phyloP scores from a whole-genome alignment of 2,113 vertebrate species.

The Eclectus roratus region DNA sequence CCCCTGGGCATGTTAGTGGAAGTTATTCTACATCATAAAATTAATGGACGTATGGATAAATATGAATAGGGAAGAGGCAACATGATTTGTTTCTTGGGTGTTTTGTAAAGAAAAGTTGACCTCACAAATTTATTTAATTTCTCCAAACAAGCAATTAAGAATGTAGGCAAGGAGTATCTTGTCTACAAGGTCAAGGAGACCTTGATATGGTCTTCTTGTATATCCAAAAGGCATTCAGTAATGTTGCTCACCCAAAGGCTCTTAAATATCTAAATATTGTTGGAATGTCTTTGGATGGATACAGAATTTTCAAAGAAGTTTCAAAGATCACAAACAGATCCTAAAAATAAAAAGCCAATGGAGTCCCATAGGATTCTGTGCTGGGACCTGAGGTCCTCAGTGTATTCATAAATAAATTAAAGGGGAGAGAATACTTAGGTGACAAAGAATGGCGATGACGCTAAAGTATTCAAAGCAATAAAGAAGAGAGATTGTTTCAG shows the following conservation, averaged over 20 bases:
- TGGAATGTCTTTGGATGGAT: not conserved
- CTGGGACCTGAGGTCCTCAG: not conserved
- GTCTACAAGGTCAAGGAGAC: too few species aligned
- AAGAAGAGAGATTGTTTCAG: not conserved
- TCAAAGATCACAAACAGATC: not conserved
- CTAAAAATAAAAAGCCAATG: not conserved
- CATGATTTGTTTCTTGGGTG: not conserved
- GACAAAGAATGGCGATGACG: conserved; percentile 1
- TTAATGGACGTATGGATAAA: not conserved
- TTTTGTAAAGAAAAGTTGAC: not conserved
- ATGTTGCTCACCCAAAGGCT: not conserved
- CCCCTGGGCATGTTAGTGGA: not conserved
- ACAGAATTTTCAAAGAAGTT: not conserved
- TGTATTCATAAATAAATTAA: not conserved
- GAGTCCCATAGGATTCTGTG: not conserved
- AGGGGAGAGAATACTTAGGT: not conserved
- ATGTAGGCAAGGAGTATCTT: not conserved
- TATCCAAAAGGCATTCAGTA: not conserved
- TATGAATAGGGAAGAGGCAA: not conserved
- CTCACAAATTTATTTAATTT: not conserved
- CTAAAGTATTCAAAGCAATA: not conserved
- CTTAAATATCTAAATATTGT: not conserved
- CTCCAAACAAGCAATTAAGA: not conserved
- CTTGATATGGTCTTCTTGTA: not conserved
- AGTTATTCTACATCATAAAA: not conserved